Evolutionary conservation across 2,113 vertebrate species (phyloP).

Genomic region (Triplophysa tibetana): DNA sequence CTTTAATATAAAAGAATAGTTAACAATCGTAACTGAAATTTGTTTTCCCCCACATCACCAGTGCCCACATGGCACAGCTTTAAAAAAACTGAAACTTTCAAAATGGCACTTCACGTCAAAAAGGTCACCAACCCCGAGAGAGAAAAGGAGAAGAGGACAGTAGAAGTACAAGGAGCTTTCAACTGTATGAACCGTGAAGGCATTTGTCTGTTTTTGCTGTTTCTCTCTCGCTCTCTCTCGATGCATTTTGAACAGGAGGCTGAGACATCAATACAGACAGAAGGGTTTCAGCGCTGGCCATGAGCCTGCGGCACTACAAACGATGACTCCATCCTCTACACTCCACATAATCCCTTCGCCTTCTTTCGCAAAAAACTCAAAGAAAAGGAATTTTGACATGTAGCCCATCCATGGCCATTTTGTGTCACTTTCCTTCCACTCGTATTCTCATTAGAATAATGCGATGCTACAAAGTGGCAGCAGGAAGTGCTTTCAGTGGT

Average conservation of each 20-base stretch:
- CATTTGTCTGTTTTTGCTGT: conserved; percentile 65
- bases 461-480: conserved; percentile 74
- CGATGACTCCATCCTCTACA: conserved; percentile 69
- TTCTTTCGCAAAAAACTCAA: conserved; percentile 40
- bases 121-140: neutral
- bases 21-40: too few relatives aligned
- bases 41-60: too few relatives aligned
- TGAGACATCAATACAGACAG: conserved; percentile 74
- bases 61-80: too few relatives aligned
- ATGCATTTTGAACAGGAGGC: conserved; percentile 65
- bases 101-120: too few relatives aligned
- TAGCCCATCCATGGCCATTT: conserved; percentile 78
- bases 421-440: conserved; percentile 83
- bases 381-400: conserved; percentile 80
- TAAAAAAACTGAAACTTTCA: too few relatives aligned
- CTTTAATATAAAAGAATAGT: too few relatives aligned
- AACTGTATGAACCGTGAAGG: conserved; percentile 65
- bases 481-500: conserved; percentile 64
- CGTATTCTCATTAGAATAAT: conserved; percentile 88
- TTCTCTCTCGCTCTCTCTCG: conserved; percentile 27
- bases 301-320: conserved; percentile 69
- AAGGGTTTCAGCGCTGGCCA: conserved; percentile 74
- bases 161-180: conserved; percentile 1
- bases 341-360: conserved; percentile 31
- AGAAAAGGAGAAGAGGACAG: neutral